Evolutionary conservation across 2,113 vertebrate genomes (phyloP).

Genomic region (Lichenostomus cassidix): DNA sequence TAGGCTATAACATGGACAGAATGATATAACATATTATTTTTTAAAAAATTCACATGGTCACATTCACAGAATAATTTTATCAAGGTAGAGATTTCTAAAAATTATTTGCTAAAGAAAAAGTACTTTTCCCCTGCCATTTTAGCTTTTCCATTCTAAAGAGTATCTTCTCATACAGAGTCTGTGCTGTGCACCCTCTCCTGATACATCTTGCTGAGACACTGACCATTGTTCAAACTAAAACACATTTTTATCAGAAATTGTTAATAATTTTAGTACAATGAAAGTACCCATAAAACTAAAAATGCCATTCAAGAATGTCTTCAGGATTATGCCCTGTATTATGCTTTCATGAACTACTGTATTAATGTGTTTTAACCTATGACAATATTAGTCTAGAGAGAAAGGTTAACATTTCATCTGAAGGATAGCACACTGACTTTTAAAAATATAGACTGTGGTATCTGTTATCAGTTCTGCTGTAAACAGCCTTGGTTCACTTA

Average conservation of each 20-base stretch:
- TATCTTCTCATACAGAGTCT: neutral
- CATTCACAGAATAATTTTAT: neutral
- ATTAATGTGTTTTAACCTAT: slow-evolving; percentile 60
- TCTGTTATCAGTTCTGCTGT: slow-evolving; percentile 18
- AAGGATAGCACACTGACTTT: slow-evolving; percentile 40
- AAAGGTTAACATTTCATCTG: neutral
- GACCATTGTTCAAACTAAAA: neutral
- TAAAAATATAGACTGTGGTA: slow-evolving; percentile 34
- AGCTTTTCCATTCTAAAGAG: neutral
- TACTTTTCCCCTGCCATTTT: fast-evolving
- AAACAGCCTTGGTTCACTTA: neutral
- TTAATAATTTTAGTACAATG: slow-evolving; percentile 3
- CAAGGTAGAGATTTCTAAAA: neutral
- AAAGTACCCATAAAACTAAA: slow-evolving; percentile 3
- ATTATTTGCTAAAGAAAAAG: neutral
- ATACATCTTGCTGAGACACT: neutral
- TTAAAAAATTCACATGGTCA: fast-evolving
- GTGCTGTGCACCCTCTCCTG: neutral
- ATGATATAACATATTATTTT: neutral
- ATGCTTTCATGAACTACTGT: slow-evolving; percentile 30
- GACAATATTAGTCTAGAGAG: slow-evolving; percentile 53
- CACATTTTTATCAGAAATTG: slow-evolving; percentile 47
- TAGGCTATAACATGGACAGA: neutral
- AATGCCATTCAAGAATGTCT: slow-evolving; percentile 34
- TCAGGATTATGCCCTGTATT: slow-evolving; percentile 44